Evolutionary conservation across 2,113 vertebrate genomes (phyloP).

Genomic region (Herpetotheres cachinnans): DNA sequence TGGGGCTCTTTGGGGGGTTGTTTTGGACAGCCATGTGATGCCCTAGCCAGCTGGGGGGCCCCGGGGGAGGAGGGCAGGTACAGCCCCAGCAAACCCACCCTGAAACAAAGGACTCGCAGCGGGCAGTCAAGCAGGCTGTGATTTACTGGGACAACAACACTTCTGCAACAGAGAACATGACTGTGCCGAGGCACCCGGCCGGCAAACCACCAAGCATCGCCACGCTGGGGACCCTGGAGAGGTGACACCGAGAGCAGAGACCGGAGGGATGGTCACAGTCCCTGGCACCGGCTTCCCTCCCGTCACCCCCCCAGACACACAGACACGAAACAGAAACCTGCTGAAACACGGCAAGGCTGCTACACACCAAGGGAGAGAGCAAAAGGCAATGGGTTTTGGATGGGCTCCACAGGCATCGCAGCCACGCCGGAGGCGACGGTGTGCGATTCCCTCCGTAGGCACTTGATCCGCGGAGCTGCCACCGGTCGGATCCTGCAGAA

Average conservation of each 20-base stretch:
- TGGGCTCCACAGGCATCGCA: background rate
- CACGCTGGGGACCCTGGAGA: background rate
- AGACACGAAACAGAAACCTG: background rate
- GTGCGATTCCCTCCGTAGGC: background rate
- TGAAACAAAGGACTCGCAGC: background rate
- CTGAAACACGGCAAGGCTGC: background rate
- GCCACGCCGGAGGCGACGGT: background rate
- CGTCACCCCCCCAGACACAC: background rate
- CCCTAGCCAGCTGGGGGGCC: background rate
- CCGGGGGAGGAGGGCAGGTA: background rate
- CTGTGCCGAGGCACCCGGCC: fast-evolving
- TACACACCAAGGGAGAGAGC: background rate
- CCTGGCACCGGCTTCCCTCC: background rate
- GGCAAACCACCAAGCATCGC: background rate
- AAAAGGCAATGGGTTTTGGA: background rate
- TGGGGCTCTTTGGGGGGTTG: background rate
- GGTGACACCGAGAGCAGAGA: background rate
- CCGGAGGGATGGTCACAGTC: background rate
- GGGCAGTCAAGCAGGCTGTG: background rate
- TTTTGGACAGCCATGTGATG: background rate
- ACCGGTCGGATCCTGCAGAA: background rate
- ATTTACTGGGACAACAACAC: conserved; percentile 36
- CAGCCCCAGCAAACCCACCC: background rate
- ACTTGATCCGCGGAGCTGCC: conserved; percentile 55
- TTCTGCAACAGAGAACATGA: background rate